Evolutionary conservation across 2,113 vertebrate genomes (phyloP), one percentile per base, ranked within the genome.

Genomic region (Lota lota): DNA sequence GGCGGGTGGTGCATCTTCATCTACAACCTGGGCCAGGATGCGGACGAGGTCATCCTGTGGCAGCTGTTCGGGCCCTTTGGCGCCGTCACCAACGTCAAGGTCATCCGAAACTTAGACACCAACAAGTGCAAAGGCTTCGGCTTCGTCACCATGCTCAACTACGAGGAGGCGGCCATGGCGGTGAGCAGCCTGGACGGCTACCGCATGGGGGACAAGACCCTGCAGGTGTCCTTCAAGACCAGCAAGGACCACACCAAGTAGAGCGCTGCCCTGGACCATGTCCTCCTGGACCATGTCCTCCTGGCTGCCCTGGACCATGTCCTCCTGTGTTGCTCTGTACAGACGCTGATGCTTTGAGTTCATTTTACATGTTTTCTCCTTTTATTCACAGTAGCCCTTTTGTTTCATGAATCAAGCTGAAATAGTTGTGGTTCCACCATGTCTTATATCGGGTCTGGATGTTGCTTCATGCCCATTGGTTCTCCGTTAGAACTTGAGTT

Each of bases 71-170:
- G 97, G 73, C 97, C 97, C 1, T 98, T 99, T 64, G 97, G 97
- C 0, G 97, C 97, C 0, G 97, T 99, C 75, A 95, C 95, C 89
- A 98, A 98, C 59, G 97, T 99, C 79, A 99, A 99, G 87, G 96
- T 99, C 87, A 99, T 99, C 85, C 95, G 96, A 68, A 96, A 99
- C 85, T 98, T 99, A 92, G 98, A 95, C 93, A 98, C 95, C 92
- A 99, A 97, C 93, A 99, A 99, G 91, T 98, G 97, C 90, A 97
- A 98, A 95, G 97, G 97, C 76, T 99, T 99, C 79, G 97, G 97
- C 69, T 99, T 99, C 86, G 97, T 99, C 77, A 98, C 96, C 89
- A 99, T 99, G 97, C 94, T 93, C 84, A 99, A 98, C 92, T 99
- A 99, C 83, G 97, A 99, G 91, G 97, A 99, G 88, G 97, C 97